Percentiles rank a stretch among this genome's conserved stretches.
Conservation (phyloP, 2,888 invertebrate species). For the Diaprepes abbreviatus region DNA sequence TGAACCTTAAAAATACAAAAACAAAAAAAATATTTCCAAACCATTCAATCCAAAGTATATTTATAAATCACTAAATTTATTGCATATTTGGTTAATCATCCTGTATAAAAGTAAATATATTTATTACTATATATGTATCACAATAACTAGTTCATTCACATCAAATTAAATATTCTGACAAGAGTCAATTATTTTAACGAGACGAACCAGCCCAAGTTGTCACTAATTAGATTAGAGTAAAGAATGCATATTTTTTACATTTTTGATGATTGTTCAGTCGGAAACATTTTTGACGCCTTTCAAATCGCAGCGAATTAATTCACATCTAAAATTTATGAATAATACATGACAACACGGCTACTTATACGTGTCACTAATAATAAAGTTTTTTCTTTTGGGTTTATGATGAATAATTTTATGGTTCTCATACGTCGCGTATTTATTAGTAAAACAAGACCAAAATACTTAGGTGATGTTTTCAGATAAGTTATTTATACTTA, state of each 20-base stretch:
- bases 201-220: not conserved
- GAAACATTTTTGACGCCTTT: constrained; percentile 3
- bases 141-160: no score
- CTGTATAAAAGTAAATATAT: no score
- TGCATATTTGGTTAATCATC: no score
- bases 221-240: not conserved
- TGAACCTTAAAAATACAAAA: no score
- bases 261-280: not conserved
- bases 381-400: not conserved
- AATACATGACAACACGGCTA: constrained; percentile 4
- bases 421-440: not conserved
- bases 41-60: no score
- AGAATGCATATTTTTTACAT: not conserved
- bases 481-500: not conserved
- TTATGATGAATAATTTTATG: not conserved
- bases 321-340: constrained; percentile 2
- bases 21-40: no score
- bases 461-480: not conserved
- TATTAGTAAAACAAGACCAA: not conserved
- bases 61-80: no score
- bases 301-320: not conserved
- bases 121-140: no score
- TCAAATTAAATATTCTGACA: no score
- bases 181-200: constrained; percentile 4
- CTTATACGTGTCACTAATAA: constrained; percentile 11